A percentile compares a stretch with the other conserved stretches of the same genome.
These are phyloP conservation scores for Cricetomys ansorgei DNA, from an alignment of 2,113 vertebrate species.

Conservation along the genomic window DNA sequence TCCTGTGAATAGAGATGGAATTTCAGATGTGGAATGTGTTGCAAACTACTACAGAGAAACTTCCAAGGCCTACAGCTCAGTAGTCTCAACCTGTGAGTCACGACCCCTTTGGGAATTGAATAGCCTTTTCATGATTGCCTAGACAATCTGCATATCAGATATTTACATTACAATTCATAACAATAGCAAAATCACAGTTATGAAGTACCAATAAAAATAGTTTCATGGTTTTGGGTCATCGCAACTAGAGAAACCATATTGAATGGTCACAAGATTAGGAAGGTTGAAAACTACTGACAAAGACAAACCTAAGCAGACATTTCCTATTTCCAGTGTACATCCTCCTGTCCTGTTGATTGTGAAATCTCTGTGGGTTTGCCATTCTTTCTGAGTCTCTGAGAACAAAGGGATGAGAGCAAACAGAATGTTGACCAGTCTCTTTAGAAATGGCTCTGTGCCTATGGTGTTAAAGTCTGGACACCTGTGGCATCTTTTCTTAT, in stretches of 20 bases:
- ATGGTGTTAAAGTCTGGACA: background rate
- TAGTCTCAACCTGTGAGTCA: too few relatives aligned
- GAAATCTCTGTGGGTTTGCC: background rate
- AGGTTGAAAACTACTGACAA: too few relatives aligned
- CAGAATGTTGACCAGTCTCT: background rate
- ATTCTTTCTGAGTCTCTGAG: background rate
- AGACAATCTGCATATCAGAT: too few relatives aligned
- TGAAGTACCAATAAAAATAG: too few relatives aligned
- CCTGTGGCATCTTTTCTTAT: background rate
- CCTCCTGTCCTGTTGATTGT: background rate
- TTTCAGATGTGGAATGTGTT: accelerated
- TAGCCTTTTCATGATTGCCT: too few relatives aligned
- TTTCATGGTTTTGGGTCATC: too few relatives aligned
- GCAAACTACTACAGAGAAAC: background rate
- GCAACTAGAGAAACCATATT: too few relatives aligned
- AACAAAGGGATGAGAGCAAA: background rate
- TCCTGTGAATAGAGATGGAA: background rate
- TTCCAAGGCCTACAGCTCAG: background rate
- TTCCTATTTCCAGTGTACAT: background rate
- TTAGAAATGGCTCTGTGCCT: background rate
- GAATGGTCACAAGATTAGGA: too few relatives aligned
- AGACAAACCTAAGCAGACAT: background rate
- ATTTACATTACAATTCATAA: too few relatives aligned
- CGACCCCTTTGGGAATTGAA: too few relatives aligned
- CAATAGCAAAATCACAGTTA: too few relatives aligned